Evolutionary conservation across 2,888 invertebrate species (phyloP).

Genomic region (Eupithecia centaureata): DNA sequence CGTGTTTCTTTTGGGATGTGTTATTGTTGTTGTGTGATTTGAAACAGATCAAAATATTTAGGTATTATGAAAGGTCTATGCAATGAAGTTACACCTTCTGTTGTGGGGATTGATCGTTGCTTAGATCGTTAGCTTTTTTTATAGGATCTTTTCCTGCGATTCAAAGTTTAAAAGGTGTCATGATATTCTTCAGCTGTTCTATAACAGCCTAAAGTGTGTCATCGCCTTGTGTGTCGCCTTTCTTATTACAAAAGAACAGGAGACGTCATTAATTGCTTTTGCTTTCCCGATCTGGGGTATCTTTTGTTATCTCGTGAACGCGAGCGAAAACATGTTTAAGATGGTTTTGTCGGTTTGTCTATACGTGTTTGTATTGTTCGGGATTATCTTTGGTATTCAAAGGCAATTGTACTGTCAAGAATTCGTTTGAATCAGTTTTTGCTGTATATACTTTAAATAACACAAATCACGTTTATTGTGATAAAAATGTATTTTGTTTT

Average conservation of each 20-base stretch:
- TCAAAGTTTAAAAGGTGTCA: background rate
- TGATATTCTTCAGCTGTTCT: background rate
- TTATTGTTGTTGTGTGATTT: background rate
- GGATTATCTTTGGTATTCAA: conserved; percentile 33
- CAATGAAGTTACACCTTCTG: background rate
- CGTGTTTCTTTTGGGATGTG: background rate
- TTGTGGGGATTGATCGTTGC: background rate
- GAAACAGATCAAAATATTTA: background rate
- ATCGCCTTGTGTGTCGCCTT: conserved; percentile 59
- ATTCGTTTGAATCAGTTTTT: conserved; percentile 1
- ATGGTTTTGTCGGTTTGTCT: conserved; percentile 44
- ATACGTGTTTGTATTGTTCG: conserved; percentile 31
- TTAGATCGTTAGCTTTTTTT: background rate
- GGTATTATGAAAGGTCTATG: background rate
- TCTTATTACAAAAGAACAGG: conserved; percentile 63
- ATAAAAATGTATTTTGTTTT: background rate
- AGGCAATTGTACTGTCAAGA: conserved; percentile 5
- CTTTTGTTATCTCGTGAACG: conserved; percentile 58
- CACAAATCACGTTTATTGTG: background rate
- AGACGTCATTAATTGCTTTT: conserved; percentile 70
- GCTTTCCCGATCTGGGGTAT: conserved; percentile 60
- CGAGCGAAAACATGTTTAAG: conserved; percentile 61
- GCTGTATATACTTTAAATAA: background rate
- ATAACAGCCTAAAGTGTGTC: conserved; percentile 44
- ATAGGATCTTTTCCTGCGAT: background rate